Evolutionary conservation across 1,140 invertebrate genomes (phyloP), one percentile per base, ranked within the genome.

Genomic region (Chrysomallon squamiferum): DNA sequence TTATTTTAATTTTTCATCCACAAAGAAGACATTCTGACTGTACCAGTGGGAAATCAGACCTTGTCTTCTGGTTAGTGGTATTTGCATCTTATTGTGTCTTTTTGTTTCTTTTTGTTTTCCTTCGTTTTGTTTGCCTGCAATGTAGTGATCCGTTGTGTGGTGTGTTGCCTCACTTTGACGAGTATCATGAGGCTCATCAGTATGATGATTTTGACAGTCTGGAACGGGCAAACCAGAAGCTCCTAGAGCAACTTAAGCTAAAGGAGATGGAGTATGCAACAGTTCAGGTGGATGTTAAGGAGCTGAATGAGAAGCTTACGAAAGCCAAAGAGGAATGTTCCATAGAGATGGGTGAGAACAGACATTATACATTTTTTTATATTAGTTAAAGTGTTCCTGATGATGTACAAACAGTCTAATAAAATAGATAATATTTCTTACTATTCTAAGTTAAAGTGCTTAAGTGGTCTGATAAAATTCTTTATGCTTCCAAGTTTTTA

Each of bases 311-410:
- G 43, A 76, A 78, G 64, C 76, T 82, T 11, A 65, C 73, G 56
- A 78, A 74, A 59, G 75, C 75, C 65, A 66, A 71, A 64, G 69
- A 75, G 41, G 74, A 75, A 66, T 79, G 81, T 72, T 72, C 75
- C 43, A 66, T 72, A 22, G 75, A 78, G 33, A 69, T 78, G 66
- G 75, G 79, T 79, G 50, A 38, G 35, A 38, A 38, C 35, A 38
- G 15, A 38, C 15, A 38, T 5, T 38, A n/a, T n/a, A n/a, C n/a
- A n/a, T n/a, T n/a, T n/a, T n/a, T n/a, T n/a, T n/a, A n/a, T n/a
- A n/a, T 22, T 15, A 7, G 20, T 30, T 1, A 13, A 18, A 1
- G 49, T 1, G 13, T 22, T 3, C 57, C 57, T 59, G 57, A 15
- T 59, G 15, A 61, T 1, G 59, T 29, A 62, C 1, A 2, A 1